Percentiles rank a stretch among this genome's conserved stretches.
phyloP scores from a whole-genome alignment of 2,888 invertebrate genomes.

The Chironomus tentans region DNA sequence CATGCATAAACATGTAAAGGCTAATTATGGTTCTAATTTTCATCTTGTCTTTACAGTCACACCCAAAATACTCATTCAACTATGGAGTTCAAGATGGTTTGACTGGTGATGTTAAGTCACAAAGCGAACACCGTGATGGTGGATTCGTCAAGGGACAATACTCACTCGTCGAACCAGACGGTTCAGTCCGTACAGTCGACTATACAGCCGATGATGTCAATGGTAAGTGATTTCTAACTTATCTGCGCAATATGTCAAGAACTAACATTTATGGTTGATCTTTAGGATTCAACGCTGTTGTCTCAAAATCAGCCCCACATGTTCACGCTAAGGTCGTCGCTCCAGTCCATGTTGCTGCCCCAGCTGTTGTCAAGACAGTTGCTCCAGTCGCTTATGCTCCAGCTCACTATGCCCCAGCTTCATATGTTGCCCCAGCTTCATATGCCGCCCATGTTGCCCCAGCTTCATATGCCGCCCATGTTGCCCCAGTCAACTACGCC shows the following conservation, averaged over 20 bases:
- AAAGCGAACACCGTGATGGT: conserved; percentile 42
- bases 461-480: conserved; percentile 27
- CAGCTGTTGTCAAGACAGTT: conserved; percentile 27
- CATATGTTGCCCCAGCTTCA: conserved; percentile 21
- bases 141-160: conserved; percentile 44
- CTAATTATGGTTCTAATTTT: conserved; percentile 2
- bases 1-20: background rate
- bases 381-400: conserved; percentile 29
- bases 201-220: conserved; percentile 42
- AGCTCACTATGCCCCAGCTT: conserved; percentile 28
- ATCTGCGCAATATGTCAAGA: no score
- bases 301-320: conserved; percentile 40
- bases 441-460: conserved; percentile 27
- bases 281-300: conserved; percentile 41
- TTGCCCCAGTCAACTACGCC: conserved; percentile 25
- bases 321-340: conserved; percentile 33
- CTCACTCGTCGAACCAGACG: conserved; percentile 43
- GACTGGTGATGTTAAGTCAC: conserved; percentile 42
- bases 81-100: conserved; percentile 42
- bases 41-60: conserved; percentile 33
- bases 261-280: no score
- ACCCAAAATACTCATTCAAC: conserved; percentile 43
- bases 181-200: conserved; percentile 43
- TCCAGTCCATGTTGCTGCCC: conserved; percentile 28
- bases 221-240: conserved; percentile 30